These are phyloP conservation scores for Chloebia gouldiae DNA, from an alignment of 2,113 vertebrate genomes.

Conservation along the genomic window DNA sequence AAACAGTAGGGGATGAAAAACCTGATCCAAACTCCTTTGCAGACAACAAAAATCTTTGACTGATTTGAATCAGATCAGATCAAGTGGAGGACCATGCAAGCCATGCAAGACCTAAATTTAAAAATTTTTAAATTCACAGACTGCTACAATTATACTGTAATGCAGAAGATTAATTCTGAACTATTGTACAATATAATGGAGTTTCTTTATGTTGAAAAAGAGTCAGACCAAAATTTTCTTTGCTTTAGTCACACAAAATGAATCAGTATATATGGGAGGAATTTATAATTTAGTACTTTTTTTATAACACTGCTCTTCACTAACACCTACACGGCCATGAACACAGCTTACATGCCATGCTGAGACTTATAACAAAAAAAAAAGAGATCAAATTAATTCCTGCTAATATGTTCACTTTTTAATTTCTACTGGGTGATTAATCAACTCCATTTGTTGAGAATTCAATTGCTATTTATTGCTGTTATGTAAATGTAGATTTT, in stretches of 20 bases:
- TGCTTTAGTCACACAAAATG: slow-evolving; percentile 53
- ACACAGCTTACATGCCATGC: slow-evolving; percentile 25
- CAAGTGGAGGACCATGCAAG: background rate
- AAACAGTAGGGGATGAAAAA: background rate
- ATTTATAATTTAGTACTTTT: slow-evolving; percentile 71
- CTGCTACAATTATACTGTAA: background rate
- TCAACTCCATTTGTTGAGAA: slow-evolving; percentile 54
- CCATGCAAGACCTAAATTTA: background rate
- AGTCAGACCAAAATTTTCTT: slow-evolving; percentile 1
- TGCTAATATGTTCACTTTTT: slow-evolving; percentile 58
- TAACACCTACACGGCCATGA: slow-evolving; percentile 67
- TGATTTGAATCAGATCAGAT: background rate
- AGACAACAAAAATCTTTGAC: background rate
- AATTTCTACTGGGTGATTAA: slow-evolving; percentile 58
- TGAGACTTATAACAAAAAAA: slow-evolving; percentile 54
- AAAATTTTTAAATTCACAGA: background rate
- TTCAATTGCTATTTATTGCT: slow-evolving; percentile 27
- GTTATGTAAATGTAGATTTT: slow-evolving; percentile 33
- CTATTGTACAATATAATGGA: background rate
- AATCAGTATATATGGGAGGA: slow-evolving; percentile 71
- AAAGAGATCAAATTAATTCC: slow-evolving; percentile 67
- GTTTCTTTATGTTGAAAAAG: background rate
- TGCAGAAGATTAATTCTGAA: background rate
- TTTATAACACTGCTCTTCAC: slow-evolving; percentile 66
- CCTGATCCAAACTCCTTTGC: background rate